Evolutionary conservation across 2,113 vertebrate species (phyloP).

Genomic region (Candoia aspera): DNA sequence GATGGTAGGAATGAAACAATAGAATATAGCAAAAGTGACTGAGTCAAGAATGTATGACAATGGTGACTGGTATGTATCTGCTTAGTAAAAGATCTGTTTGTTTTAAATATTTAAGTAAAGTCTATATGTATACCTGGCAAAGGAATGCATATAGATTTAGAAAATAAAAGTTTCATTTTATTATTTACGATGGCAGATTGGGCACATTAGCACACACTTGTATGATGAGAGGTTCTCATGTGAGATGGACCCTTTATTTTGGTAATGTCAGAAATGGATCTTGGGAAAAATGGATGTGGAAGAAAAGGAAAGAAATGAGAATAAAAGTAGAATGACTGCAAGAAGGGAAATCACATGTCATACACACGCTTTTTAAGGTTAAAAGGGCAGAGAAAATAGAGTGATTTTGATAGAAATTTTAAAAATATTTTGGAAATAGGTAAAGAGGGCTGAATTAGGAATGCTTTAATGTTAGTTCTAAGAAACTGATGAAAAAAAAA

Average conservation of each 20-base stretch:
- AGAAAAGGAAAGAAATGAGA: background rate
- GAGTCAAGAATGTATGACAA: background rate
- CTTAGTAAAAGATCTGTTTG: too few relatives aligned
- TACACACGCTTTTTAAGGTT: background rate
- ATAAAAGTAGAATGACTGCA: background rate
- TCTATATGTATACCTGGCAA: background rate
- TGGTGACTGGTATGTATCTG: background rate
- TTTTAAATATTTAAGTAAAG: background rate
- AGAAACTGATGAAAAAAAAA: background rate
- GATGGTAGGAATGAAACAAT: background rate
- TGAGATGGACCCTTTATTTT: background rate
- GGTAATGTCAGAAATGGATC: background rate
- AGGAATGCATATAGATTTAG: background rate
- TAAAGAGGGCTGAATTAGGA: background rate
- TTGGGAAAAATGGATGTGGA: background rate
- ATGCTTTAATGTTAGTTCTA: background rate
- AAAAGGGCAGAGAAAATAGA: background rate
- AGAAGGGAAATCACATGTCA: background rate
- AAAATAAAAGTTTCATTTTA: background rate
- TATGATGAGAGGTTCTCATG: background rate
- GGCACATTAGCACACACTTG: background rate
- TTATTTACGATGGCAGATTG: background rate
- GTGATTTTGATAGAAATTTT: background rate
- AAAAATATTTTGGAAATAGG: background rate
- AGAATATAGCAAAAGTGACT: background rate